Evolutionary conservation across 2,888 invertebrate species (phyloP).

Genomic region (Lasioglossum malachurum): DNA sequence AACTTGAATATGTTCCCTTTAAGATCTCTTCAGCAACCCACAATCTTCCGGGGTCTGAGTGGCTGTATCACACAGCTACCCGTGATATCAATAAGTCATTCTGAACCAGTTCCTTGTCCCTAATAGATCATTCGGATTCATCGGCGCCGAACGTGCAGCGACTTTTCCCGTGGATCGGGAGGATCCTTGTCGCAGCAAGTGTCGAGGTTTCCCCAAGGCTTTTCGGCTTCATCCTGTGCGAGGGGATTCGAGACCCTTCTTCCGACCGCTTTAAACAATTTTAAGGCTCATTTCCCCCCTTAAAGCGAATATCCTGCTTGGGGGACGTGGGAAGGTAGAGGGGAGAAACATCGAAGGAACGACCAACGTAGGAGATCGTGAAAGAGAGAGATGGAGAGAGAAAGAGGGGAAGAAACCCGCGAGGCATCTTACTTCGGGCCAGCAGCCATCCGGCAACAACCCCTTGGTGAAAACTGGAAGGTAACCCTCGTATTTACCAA

Average conservation of each 20-base stretch:
- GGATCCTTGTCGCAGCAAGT: constrained; percentile 62
- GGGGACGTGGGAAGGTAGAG: constrained; percentile 27
- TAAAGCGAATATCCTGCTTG: constrained; percentile 83
- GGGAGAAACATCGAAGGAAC: background rate
- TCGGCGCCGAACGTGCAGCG: constrained; percentile 20
- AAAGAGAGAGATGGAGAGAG: constrained; percentile 19
- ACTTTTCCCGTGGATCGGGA: constrained; percentile 23
- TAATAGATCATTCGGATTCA: background rate
- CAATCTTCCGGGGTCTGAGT: no score
- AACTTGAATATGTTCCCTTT: no score
- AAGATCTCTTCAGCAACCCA: no score
- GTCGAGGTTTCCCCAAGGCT: constrained; percentile 72
- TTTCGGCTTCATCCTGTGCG: constrained; percentile 61
- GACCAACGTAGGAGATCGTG: background rate
- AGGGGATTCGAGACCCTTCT: constrained; percentile 78
- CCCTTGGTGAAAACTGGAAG: constrained; percentile 78
- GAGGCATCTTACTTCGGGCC: constrained; percentile 74
- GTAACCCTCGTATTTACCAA: constrained; percentile 84
- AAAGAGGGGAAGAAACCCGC: constrained; percentile 55
- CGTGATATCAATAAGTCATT: no score
- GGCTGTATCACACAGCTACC: no score
- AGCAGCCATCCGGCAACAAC: constrained; percentile 69
- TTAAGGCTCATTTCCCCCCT: constrained; percentile 85
- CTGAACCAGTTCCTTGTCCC: no score
- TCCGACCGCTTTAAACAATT: constrained; percentile 85